Conservation (phyloP, 2,888 invertebrate genomes). For the Fragum whitleyi region DNA sequence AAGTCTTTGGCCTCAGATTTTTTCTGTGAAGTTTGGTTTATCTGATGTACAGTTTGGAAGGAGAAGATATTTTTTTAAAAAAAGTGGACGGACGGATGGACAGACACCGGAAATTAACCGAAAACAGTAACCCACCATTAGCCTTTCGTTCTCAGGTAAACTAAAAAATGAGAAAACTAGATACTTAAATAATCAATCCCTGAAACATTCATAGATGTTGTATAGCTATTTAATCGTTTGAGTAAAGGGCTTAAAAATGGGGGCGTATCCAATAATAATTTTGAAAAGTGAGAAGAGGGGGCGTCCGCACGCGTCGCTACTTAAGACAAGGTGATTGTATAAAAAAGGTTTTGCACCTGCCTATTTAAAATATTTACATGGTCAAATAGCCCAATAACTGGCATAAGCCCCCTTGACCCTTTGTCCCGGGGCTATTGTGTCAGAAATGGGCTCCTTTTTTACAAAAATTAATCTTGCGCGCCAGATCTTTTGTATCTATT, state of each 20-base stretch:
- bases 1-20: no score
- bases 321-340: slow-evolving; percentile 11
- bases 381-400: slow-evolving; percentile 52
- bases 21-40: no score
- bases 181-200: no score
- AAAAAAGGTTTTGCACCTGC: slow-evolving; percentile 48
- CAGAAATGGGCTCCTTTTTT: neutral
- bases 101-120: no score
- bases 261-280: slow-evolving; percentile 9
- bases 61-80: no score
- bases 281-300: slow-evolving; percentile 14
- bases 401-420: slow-evolving; percentile 38
- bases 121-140: no score
- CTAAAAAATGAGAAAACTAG: no score
- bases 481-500: neutral
- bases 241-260: neutral
- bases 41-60: no score
- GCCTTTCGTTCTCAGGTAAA: no score
- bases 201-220: no score
- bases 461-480: neutral
- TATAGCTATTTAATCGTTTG: neutral
- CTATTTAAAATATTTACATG: slow-evolving; percentile 57
- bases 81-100: no score
- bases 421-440: slow-evolving; percentile 36
- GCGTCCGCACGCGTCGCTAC: slow-evolving; percentile 18